A percentile compares a stretch with the other conserved stretches of the same genome.
phyloP scores from a whole-genome alignment of 2,888 invertebrate genomes.

The Phytoseiulus persimilis region DNA sequence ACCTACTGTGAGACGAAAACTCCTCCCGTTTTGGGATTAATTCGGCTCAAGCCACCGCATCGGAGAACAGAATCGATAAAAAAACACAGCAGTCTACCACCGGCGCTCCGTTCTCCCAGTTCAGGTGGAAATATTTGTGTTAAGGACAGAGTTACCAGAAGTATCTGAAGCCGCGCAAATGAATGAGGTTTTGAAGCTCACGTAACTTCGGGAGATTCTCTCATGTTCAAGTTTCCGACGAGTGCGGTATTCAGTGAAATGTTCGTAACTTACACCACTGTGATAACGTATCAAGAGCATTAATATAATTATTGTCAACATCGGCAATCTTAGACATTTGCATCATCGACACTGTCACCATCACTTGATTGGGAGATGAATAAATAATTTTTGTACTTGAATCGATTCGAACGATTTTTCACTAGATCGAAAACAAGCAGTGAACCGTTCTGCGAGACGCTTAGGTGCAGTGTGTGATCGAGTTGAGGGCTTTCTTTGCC shows the following conservation, averaged over 20 bases:
- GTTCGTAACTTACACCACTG: slow-evolving; percentile 38
- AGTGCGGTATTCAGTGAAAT: background rate
- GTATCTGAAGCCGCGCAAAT: background rate
- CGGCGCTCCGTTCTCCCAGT: background rate
- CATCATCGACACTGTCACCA: background rate
- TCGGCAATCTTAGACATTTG: background rate
- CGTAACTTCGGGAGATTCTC: background rate
- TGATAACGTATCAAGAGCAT: background rate
- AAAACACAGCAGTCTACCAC: background rate
- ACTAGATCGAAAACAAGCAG: no score
- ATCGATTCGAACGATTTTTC: background rate
- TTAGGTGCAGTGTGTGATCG: no score
- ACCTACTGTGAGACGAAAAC: background rate
- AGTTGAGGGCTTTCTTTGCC: no score
- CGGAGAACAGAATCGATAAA: background rate
- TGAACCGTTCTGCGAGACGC: no score
- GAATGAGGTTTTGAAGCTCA: background rate
- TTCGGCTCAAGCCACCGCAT: background rate
- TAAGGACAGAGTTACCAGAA: background rate
- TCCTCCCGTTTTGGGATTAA: no score
- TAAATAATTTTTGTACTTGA: background rate
- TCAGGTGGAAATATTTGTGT: background rate
- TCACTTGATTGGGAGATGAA: background rate
- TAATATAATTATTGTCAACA: background rate
- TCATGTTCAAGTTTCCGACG: background rate